Evolutionary conservation across 2,797 vertebrate genomes (phyloP), one percentile per base, ranked within the genome.

Genomic region (Tangara arthus): DNA sequence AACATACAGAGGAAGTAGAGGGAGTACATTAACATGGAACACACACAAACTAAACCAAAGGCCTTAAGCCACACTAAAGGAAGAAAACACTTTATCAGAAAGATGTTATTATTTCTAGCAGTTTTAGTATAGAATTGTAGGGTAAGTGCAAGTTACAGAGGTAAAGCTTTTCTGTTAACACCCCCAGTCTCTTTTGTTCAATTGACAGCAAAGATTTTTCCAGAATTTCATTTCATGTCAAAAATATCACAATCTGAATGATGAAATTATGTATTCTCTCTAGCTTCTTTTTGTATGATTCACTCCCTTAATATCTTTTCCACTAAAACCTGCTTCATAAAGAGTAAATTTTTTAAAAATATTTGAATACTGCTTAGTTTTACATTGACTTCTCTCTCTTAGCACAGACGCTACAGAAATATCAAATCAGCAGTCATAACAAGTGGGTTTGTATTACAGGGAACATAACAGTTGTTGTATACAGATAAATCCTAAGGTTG

Each of bases 1-100:
- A 89, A 68, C 5, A 8, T 7, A 12, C 0, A 1, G 19, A 68
- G 12, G 30, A 73, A 16, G 14, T 10, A 70, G 52, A 49, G 2
- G 9, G 11, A 66, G 2, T 7, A 27, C 1, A 0, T 0, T 63
- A 42, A 65, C 41, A 56, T 6, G 39, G 24, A 90, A 75, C 8
- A 52, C 17, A 52, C 6, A 14, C 5, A 52, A 79, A 57, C 13
- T 30, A 66, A 82, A 15, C 16, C 34, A 50, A 70, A 78, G 11
- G 2, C 19, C 9, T 60, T 49, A 64, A 59, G 71, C 6, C 8
- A 11, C 1, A 2, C 28, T 78, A 60, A 75, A 64, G 12, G 9
- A 59, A 66, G 65, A 66, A 72, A 39, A 23, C 3, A 28, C 16
- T 46, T 78, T 34, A 46, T 24, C 3, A 8, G 15, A 24, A 70